Evolutionary conservation across 2,797 vertebrate species (phyloP).

Genomic region (Prunella strophiata): DNA sequence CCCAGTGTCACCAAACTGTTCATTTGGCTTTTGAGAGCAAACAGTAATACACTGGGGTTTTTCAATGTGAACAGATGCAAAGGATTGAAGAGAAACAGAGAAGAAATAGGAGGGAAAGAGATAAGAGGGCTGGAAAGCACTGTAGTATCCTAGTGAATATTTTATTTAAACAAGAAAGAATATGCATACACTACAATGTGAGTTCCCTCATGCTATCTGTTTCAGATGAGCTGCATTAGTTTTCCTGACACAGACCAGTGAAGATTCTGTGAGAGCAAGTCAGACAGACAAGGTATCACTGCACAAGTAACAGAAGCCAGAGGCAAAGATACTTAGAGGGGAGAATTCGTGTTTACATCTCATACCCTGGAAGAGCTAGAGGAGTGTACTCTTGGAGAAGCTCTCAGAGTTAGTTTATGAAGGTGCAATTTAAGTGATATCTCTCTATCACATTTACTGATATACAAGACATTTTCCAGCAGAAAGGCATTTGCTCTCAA

Average conservation of each 20-base stretch:
- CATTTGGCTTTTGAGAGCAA: neutral
- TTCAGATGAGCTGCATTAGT: neutral
- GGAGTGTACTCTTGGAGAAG: neutral
- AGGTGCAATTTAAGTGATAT: neutral
- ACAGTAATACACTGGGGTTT: accelerated
- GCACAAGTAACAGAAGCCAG: neutral
- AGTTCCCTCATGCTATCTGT: neutral
- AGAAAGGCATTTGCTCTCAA: neutral
- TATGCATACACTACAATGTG: accelerated
- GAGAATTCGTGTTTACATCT: neutral
- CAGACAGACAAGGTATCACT: neutral
- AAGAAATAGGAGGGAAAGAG: neutral
- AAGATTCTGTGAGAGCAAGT: neutral
- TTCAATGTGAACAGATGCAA: neutral
- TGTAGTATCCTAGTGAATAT: neutral
- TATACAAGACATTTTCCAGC: neutral
- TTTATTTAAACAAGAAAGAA: neutral
- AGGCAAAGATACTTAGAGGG: neutral
- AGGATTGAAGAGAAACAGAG: neutral
- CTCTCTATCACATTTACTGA: neutral
- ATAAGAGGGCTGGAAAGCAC: neutral
- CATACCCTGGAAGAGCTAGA: neutral
- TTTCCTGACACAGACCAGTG: neutral
- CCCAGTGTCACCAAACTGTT: neutral
- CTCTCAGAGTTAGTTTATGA: neutral